These are phyloP conservation scores for Lamellibrachia luymesi DNA, from an alignment of 1,140 invertebrate species.

Conservation along the genomic window DNA sequence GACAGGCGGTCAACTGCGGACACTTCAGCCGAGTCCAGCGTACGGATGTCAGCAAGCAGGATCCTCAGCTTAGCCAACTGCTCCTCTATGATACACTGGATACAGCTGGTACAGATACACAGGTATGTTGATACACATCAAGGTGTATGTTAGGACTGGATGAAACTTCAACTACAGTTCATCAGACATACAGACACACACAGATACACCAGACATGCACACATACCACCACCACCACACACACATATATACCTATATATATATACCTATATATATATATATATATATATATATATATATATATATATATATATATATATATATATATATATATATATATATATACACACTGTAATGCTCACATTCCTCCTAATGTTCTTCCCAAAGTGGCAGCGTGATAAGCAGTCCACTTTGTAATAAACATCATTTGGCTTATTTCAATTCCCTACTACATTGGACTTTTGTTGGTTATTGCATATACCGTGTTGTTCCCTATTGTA, in stretches of 20 bases:
- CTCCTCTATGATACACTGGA: constrained; percentile 84
- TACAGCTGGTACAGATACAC: constrained; percentile 63
- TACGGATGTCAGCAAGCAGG: constrained; percentile 84
- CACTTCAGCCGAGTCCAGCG: constrained; percentile 66
- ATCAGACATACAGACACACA: neutral
- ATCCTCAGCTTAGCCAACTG: constrained; percentile 72
- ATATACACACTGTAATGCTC: no score
- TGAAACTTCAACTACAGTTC: neutral
- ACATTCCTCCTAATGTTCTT: no score
- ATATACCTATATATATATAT: neutral
- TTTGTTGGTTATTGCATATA: no score
- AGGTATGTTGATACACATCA: constrained; percentile 15
- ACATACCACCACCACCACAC: neutral
- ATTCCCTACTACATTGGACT: no score
- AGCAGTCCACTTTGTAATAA: no score
- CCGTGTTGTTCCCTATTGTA: no score
- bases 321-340: neutral
- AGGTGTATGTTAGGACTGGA: neutral
- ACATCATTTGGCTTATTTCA: no score
- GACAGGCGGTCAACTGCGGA: constrained; percentile 44
- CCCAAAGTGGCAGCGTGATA: no score
- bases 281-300: no score
- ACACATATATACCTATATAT: no score
- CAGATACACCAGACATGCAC: neutral
- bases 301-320: no score